These are phyloP conservation scores for Agriopis aurantiaria DNA, from an alignment of 2,888 invertebrate genomes.

Conservation along the genomic window DNA sequence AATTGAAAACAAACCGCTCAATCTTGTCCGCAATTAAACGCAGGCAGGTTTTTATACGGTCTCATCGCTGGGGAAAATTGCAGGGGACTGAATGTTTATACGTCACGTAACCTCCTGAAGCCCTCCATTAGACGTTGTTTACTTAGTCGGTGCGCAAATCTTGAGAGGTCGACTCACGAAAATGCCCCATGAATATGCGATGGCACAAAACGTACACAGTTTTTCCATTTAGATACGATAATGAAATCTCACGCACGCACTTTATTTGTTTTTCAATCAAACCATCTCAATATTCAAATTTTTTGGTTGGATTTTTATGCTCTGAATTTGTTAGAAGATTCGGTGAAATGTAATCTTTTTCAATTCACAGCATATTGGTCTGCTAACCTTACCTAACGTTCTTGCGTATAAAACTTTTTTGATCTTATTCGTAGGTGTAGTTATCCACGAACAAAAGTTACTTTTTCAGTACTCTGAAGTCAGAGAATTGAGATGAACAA, in stretches of 20 bases:
- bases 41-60: constrained; percentile 38
- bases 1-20: constrained; percentile 36
- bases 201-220: constrained; percentile 85
- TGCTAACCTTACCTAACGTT: no score
- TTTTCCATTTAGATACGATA: constrained; percentile 84
- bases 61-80: constrained; percentile 59
- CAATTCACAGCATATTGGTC: not conserved
- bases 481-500: no score
- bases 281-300: constrained; percentile 55
- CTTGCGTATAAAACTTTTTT: not conserved
- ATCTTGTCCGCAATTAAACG: constrained; percentile 42
- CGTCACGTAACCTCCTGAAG: constrained; percentile 76
- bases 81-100: constrained; percentile 68
- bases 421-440: not conserved
- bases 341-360: not conserved
- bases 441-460: constrained; percentile 15
- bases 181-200: constrained; percentile 86
- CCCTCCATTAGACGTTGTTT: constrained; percentile 85
- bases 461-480: not conserved
- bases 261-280: constrained; percentile 78
- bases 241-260: constrained; percentile 80
- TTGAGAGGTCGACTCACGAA: constrained; percentile 84
- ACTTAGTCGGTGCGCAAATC: constrained; percentile 82
- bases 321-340: not conserved
- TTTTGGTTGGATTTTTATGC: constrained; percentile 21